Base-by-base conservation (phyloP, 2,888 invertebrate genomes). In the Idaea dimidiata region DNA sequence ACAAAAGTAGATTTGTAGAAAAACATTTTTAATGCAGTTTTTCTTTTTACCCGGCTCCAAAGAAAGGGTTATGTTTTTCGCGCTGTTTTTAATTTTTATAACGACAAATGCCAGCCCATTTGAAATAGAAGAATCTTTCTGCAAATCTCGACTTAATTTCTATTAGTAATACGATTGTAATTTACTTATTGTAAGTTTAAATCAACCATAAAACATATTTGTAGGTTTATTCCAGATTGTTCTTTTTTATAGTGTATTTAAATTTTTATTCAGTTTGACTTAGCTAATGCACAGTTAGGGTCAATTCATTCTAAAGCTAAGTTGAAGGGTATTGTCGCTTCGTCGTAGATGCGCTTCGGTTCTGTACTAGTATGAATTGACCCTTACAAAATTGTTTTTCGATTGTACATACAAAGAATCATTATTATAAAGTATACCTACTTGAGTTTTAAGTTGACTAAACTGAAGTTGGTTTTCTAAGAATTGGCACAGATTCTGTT, bases 241-340 rank as follows among this genome's bases (percentile, higher is more conserved):
- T 81, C 79, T 80, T 74, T 68, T 71, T 80, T 43, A 43, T 43
- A 43, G 43, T 43, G 43, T 78, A 79, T 79, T 81, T 73, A 80
- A 80, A 82, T 83, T 87, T 24, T 85, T 84, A 87, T 89, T 88
- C 86, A 84, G 76, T 89, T 90, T 87, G 82, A 79, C 78, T 84
- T 59, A 62, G 53, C 58, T 61, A 67, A 86, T 83, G 88, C 86
- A 87, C 84, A 70, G 72, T 76, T 86, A 5, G 24, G 24, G 24
- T 24, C 24, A 24, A 24, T 24, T 24, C 24, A 24, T 24, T 1
- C 24, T 57, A 17, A 8, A 14, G 10, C 10, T 17, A 57, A 17
- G 17, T 14, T n/a, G 57, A n/a, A 57, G 5, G 24, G 24, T 5
- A 24, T 24, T 24, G 5, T 24, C 24, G 24, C 24, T 24, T 24